These are phyloP conservation scores for Sarcophaga bullata DNA, from an alignment of 1,140 invertebrate species.

Conservation along the genomic window DNA sequence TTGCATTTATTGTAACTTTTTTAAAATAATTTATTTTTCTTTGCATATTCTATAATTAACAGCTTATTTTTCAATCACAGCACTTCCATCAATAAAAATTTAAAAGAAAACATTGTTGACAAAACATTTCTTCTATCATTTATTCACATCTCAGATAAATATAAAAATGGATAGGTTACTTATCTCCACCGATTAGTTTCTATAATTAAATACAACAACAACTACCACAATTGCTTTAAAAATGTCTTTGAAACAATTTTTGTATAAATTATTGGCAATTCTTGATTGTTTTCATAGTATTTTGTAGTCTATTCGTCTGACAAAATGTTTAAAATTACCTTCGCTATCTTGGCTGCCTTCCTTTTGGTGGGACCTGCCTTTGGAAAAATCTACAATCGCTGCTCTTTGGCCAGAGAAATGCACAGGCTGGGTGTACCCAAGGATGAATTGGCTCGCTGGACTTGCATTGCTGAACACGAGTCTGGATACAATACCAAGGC, in stretches of 20 bases:
- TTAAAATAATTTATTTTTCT: too few relatives aligned
- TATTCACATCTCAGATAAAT: too few relatives aligned
- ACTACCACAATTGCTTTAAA: too few relatives aligned
- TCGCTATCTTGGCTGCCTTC: not conserved
- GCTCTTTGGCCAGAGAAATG: constrained; percentile 67
- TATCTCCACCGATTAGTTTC: too few relatives aligned
- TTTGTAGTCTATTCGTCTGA: not conserved
- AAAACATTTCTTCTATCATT: too few relatives aligned
- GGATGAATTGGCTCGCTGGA: constrained; percentile 15
- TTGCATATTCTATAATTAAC: too few relatives aligned
- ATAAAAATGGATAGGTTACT: too few relatives aligned
- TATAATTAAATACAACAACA: too few relatives aligned
- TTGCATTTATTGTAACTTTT: too few relatives aligned
- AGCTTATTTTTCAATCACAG: too few relatives aligned
- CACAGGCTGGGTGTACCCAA: constrained; percentile 36
- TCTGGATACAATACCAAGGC: constrained; percentile 22
- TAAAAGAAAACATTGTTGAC: too few relatives aligned
- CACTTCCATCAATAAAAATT: too few relatives aligned
- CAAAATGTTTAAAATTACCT: constrained; percentile 30
- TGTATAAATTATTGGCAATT: not conserved
- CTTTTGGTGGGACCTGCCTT: constrained; percentile 40
- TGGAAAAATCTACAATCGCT: constrained; percentile 62
- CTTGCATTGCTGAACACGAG: constrained; percentile 39
- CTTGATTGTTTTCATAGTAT: not conserved
- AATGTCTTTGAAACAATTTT: not conserved